Evolutionary conservation across 2,888 invertebrate species (phyloP).

Genomic region (Plebejus anna): DNA sequence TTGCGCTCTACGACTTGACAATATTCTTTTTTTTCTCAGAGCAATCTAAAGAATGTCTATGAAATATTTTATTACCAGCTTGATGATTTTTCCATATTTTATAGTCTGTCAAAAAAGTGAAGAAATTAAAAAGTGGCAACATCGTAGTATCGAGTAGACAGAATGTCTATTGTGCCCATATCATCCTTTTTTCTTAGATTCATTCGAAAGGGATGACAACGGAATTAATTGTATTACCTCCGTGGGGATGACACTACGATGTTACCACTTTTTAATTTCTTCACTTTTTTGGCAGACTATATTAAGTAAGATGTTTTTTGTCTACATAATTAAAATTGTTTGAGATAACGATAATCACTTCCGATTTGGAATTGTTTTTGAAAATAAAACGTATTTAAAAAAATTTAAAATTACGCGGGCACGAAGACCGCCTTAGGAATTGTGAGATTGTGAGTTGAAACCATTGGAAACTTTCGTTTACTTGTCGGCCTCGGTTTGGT

Average conservation of each 20-base stretch:
- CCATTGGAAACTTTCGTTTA: constrained; percentile 1
- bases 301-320: neutral
- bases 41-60: neutral
- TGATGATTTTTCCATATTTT: neutral
- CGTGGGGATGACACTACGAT: too few relatives aligned
- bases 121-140: too few relatives aligned
- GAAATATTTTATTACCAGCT: neutral
- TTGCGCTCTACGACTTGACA: constrained; percentile 15
- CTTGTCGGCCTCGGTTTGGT: neutral
- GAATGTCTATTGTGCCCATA: too few relatives aligned
- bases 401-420: neutral
- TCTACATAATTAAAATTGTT: neutral
- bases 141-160: too few relatives aligned
- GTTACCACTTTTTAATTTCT: too few relatives aligned
- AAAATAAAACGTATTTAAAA: neutral
- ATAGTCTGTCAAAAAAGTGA: too few relatives aligned
- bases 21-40: neutral
- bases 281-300: too few relatives aligned
- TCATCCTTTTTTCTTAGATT: too few relatives aligned
- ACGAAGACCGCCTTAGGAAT: neutral
- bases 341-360: neutral
- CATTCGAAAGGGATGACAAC: too few relatives aligned
- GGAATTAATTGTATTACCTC: too few relatives aligned
- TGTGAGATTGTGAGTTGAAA: neutral
- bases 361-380: neutral